Percentiles rank a stretch among this genome's conserved stretches.
These are phyloP conservation scores for Drosophila flavopinicola DNA, from an alignment of 2,888 invertebrate species.

Conservation along the genomic window DNA sequence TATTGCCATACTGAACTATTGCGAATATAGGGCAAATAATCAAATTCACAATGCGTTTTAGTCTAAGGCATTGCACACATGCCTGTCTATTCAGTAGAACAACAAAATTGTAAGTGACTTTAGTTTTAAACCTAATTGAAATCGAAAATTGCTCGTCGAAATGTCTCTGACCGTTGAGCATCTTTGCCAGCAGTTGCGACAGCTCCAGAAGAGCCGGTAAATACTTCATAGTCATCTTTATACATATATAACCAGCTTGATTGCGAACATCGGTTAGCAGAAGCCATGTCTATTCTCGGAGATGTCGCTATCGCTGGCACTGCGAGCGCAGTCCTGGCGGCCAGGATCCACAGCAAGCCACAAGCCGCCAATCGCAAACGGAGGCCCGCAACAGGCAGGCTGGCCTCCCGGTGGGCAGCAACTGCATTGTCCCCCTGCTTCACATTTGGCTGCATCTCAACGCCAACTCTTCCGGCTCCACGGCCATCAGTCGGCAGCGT, in stretches of 20 bases:
- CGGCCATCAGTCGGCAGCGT: not conserved
- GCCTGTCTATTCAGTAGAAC: not conserved
- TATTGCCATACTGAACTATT: not conserved
- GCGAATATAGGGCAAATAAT: not conserved
- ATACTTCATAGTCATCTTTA: not conserved
- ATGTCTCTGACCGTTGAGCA: constrained; percentile 23
- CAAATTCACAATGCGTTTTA: not conserved
- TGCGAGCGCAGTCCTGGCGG: constrained; percentile 25
- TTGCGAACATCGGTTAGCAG: not conserved
- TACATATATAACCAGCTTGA: not conserved
- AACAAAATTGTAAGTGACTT: constrained; percentile 1
- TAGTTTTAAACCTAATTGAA: not conserved
- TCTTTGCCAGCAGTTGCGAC: constrained; percentile 35
- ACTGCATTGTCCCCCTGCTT: constrained; percentile 27
- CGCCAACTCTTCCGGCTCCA: not conserved
- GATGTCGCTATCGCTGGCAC: constrained; percentile 21
- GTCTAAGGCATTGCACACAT: not conserved
- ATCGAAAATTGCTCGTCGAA: not conserved
- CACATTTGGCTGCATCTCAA: constrained; percentile 41
- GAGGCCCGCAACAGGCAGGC: not conserved
- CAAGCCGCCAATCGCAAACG: not conserved
- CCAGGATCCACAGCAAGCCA: not conserved
- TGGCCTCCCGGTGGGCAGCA: not conserved
- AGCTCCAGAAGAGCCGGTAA: constrained; percentile 30
- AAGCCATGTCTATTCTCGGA: not conserved